Conservation (phyloP, 2,797 vertebrate genomes). For the Thunnus albacares region DNA sequence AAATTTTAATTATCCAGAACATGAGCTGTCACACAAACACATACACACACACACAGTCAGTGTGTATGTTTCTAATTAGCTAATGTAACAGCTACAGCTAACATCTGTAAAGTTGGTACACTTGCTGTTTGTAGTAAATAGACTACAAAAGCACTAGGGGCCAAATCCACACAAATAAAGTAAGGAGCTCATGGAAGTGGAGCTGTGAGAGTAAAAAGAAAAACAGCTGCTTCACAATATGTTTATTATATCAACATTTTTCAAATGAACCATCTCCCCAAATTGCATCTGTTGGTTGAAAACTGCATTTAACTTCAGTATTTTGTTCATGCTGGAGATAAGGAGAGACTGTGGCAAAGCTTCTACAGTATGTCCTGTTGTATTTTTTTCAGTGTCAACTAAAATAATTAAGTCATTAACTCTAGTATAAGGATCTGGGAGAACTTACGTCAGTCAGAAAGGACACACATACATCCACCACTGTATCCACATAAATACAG, state of each 20-base stretch:
- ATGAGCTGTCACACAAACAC: too few relatives aligned
- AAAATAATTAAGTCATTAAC: not conserved
- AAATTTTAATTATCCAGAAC: too few relatives aligned
- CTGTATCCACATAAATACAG: slow-evolving; percentile 14
- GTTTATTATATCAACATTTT: not conserved
- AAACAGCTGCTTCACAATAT: not conserved
- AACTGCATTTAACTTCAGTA: not conserved
- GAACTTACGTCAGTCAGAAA: not conserved
- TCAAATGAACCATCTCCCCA: not conserved
- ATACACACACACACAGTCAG: too few relatives aligned
- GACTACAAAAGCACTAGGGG: not conserved
- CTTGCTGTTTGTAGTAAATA: not conserved
- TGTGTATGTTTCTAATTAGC: too few relatives aligned
- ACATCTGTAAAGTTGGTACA: not conserved
- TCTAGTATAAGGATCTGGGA: not conserved
- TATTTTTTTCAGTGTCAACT: not conserved
- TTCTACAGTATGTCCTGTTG: not conserved
- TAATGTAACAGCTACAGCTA: too few relatives aligned
- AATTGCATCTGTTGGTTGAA: not conserved
- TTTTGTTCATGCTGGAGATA: not conserved
- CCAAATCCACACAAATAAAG: not conserved
- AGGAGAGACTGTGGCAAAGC: not conserved
- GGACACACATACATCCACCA: not conserved
- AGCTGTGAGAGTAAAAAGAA: not conserved
- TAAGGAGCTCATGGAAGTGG: too few relatives aligned